These are phyloP conservation scores for Parauchenoglanis ngamensis DNA, from an alignment of 2,797 vertebrate species.

Conservation along the genomic window DNA sequence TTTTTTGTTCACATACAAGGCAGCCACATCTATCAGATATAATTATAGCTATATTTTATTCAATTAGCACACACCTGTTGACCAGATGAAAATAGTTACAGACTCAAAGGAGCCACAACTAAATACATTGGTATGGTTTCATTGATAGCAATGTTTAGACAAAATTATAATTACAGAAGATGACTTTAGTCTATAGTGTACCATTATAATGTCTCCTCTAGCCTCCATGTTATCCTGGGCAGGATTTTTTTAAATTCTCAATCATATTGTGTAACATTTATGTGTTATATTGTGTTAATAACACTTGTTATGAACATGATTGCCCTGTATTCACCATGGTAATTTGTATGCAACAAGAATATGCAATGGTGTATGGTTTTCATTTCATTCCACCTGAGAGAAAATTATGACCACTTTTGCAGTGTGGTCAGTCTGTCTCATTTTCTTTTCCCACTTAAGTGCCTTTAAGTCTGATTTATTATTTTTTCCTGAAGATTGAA, in stretches of 20 bases:
- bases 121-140: background rate
- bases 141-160: too few relatives aligned
- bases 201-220: background rate
- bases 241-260: background rate
- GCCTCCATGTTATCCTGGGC: background rate
- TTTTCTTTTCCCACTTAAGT: constrained; percentile 6
- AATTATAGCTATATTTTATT: too few relatives aligned
- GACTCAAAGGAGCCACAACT: background rate
- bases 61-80: background rate
- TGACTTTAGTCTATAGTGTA: too few relatives aligned
- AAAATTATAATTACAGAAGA: background rate
- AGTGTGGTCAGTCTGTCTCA: background rate
- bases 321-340: background rate
- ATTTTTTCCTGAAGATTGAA: background rate
- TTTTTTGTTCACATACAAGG: too few relatives aligned
- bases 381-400: background rate
- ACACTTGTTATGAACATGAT: background rate
- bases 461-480: constrained; percentile 16
- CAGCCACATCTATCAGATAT: too few relatives aligned
- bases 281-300: background rate
- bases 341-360: background rate
- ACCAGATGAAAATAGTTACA: too few relatives aligned
- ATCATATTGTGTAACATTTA: background rate
- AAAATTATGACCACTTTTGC: background rate
- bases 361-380: background rate